Evolutionary conservation across 2,888 invertebrate species (phyloP), one percentile per base, ranked within the genome.

Genomic region (Lepidochrysops patricia): DNA sequence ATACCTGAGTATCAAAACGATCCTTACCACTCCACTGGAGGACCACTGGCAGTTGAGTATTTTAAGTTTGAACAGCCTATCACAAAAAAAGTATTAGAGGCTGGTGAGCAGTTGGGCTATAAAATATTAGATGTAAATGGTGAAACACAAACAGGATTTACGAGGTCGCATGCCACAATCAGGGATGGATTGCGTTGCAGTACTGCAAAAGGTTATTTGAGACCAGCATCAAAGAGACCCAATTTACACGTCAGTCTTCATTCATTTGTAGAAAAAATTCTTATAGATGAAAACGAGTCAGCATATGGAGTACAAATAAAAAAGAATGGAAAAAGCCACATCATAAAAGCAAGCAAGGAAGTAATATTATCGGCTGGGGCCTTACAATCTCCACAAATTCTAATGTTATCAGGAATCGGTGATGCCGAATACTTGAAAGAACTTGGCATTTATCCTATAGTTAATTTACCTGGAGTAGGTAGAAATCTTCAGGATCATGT

Each of bases 341-440:
- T 85, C n/a, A 90, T 93, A 0, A 86, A 81, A 64, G 94, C 94
- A 0, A 90, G 87, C 6, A 92, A 91, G 69, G 97, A 97, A 80
- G 92, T 98, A 0, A 94, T 98, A 63, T 76, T 98, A 37, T 94
- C 96, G 15, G 96, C 96, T 0, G 98, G 97, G 1, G 82, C 96
- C 0, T 90, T 97, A 64, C 94, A 95, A 72, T 93, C 95, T 2
- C 96, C 97, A 0, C 97, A 97, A 74, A 71, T 97, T 15, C 85
- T 98, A 32, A 95, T 97, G 95, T 75, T 97, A 48, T 96, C 96
- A 1, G 97, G 97, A 0, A 90, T 97, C 9, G 95, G 96, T 2
- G 93, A 94, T 0, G 81, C 81, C 3, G 80, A 90, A 6, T 92
- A 95, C 71, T 82, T 95, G 2, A 77, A 86, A 57, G 87, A 92